Percentiles rank a stretch among this genome's conserved stretches.
Conservation (phyloP, 2,113 vertebrate species). For the Danionella cerebrum region DNA sequence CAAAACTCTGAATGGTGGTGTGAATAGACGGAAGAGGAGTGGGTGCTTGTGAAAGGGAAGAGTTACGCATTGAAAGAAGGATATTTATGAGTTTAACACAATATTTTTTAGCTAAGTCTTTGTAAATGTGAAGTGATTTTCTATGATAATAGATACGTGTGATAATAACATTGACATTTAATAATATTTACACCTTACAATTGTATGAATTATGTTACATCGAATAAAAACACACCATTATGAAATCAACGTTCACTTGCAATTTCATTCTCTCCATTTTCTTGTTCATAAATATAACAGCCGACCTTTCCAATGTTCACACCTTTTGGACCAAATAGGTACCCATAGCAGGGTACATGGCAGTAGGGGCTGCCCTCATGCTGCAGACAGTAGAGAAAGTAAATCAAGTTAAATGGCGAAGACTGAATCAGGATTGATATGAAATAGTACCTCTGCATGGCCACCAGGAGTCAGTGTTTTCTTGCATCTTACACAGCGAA, state of each 20-base stretch:
- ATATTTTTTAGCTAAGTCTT: too few relatives aligned
- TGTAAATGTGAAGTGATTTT: too few relatives aligned
- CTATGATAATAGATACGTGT: too few relatives aligned
- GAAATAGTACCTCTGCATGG: conserved; percentile 58
- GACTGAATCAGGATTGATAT: not conserved
- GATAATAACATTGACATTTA: too few relatives aligned
- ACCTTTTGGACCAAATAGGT: conserved; percentile 70
- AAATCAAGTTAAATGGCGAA: not conserved
- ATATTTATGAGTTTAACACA: too few relatives aligned
- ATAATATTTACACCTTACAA: not conserved
- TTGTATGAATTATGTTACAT: not conserved
- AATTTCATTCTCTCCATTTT: conserved; percentile 33
- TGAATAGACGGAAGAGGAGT: not conserved
- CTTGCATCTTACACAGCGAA: conserved; percentile 64
- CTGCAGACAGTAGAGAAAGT: conserved; percentile 39
- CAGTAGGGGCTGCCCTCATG: conserved; percentile 64
- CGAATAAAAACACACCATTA: not conserved
- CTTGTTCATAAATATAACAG: conserved; percentile 62
- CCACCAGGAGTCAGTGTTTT: conserved; percentile 64
- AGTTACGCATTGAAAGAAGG: not conserved
- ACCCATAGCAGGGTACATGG: conserved; percentile 66
- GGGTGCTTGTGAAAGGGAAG: not conserved
- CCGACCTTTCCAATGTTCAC: conserved; percentile 69
- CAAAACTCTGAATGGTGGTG: not conserved
- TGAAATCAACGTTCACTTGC: conserved; percentile 27